Evolutionary conservation across 2,888 invertebrate genomes (phyloP).

Genomic region (Sarcophaga variegata): DNA sequence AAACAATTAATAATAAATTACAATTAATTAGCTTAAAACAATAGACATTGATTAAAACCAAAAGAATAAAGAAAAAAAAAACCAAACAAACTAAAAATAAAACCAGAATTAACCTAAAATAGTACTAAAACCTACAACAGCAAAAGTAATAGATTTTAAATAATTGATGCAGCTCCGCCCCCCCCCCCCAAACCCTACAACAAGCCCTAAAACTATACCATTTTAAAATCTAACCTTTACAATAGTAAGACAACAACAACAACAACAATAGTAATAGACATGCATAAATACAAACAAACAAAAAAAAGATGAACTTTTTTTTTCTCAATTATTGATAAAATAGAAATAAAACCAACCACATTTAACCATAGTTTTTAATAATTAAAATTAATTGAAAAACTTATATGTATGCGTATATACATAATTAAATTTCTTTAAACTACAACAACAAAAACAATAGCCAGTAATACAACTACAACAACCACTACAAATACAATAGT

Average conservation of each 20-base stretch:
- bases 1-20: conserved; percentile 6
- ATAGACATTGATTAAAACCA: conserved; percentile 44
- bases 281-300: conserved; percentile 26
- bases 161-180: conserved; percentile 39
- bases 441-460: conserved; percentile 62
- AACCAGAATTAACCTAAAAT: conserved; percentile 63
- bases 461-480: conserved; percentile 60
- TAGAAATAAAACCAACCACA: conserved; percentile 22
- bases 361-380: conserved; percentile 56
- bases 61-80: neutral
- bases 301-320: conserved; percentile 26
- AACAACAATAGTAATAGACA: conserved; percentile 39
- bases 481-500: conserved; percentile 41
- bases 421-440: conserved; percentile 57
- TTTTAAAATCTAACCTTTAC: conserved; percentile 5
- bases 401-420: neutral
- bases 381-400: conserved; percentile 41
- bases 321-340: conserved; percentile 32
- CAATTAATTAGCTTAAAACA: conserved; percentile 51
- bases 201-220: neutral
- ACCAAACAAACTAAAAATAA: conserved; percentile 6
- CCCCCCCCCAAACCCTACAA: neutral
- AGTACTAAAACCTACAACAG: conserved; percentile 56
- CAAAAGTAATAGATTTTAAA: conserved; percentile 58
- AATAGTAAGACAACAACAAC: conserved; percentile 50